phyloP scores from a whole-genome alignment of 2,113 vertebrate genomes.

The Trochalopteron elliotii region DNA sequence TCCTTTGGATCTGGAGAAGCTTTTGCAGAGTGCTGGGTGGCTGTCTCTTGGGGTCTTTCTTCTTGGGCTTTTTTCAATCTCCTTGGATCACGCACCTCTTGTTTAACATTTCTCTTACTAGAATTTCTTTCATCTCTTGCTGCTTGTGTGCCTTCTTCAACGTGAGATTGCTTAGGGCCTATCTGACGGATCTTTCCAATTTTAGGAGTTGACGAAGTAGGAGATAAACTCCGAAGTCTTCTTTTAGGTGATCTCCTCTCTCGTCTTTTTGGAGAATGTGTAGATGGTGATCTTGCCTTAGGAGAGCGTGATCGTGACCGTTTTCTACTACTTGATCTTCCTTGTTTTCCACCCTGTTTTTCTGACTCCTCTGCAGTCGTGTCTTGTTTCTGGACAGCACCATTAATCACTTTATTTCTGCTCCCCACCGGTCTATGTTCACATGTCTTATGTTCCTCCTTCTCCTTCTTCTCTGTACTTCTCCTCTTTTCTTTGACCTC shows the following conservation, averaged over 20 bases:
- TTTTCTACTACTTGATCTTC: conserved; percentile 83
- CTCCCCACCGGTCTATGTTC: conserved; percentile 76
- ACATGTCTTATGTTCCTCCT: conserved; percentile 80
- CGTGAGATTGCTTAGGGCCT: conserved; percentile 75
- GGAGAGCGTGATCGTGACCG: conserved; percentile 87
- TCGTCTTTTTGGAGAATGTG: conserved; percentile 87
- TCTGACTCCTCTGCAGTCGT: conserved; percentile 70
- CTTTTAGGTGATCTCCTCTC: conserved; percentile 90
- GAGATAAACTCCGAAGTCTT: conserved; percentile 84
- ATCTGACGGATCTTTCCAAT: conserved; percentile 76
- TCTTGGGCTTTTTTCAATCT: conserved; percentile 83
- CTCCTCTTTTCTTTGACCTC: conserved; percentile 88
- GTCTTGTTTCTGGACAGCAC: conserved; percentile 85
- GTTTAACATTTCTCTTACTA: conserved; percentile 79
- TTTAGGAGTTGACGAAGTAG: conserved; percentile 79
- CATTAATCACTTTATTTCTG: conserved; percentile 86
- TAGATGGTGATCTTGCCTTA: conserved; percentile 82
- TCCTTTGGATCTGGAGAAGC: conserved; percentile 83
- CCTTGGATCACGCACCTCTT: conserved; percentile 79
- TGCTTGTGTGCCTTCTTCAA: conserved; percentile 70
- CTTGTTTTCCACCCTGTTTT: conserved; percentile 79
- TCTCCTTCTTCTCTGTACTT: conserved; percentile 84
- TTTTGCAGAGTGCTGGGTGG: conserved; percentile 76
- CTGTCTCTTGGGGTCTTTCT: conserved; percentile 78
- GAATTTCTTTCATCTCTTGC: conserved; percentile 80